phyloP scores from a whole-genome alignment of 2,113 vertebrate species.

The Apus apus region DNA sequence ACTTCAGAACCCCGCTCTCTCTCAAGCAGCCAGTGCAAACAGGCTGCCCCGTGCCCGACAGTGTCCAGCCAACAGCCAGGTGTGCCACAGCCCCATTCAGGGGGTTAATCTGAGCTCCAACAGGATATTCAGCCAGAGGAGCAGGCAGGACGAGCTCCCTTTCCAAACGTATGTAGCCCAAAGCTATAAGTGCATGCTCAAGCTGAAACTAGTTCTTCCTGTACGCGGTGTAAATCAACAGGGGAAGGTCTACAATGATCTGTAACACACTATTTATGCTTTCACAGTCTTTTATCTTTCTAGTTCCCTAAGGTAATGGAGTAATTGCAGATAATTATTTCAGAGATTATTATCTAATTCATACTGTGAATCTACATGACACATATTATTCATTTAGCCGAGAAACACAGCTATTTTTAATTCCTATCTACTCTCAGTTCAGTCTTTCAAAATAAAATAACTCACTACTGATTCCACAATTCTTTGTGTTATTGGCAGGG shows the following conservation, averaged over 20 bases:
- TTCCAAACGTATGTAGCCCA: background rate
- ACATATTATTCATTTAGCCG: slow-evolving; percentile 18
- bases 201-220: slow-evolving; percentile 36
- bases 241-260: background rate
- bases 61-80: background rate
- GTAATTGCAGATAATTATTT: slow-evolving; percentile 52
- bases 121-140: background rate
- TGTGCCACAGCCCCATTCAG: fast-evolving
- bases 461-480: background rate
- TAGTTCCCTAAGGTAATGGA: slow-evolving; percentile 36
- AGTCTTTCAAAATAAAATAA: slow-evolving; percentile 32
- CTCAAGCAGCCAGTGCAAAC: background rate
- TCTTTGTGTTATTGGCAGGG: background rate
- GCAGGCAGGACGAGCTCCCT: background rate
- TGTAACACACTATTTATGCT: slow-evolving; percentile 25
- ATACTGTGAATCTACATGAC: slow-evolving; percentile 14
- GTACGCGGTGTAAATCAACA: slow-evolving; percentile 25
- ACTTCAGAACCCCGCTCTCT: background rate
- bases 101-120: background rate
- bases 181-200: background rate
- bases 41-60: fast-evolving
- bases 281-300: slow-evolving; percentile 27
- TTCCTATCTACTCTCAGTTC: background rate
- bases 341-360: slow-evolving; percentile 48
- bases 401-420: slow-evolving; percentile 5